Base-by-base conservation (phyloP, 2,113 vertebrate genomes). In the Strix aluco region DNA sequence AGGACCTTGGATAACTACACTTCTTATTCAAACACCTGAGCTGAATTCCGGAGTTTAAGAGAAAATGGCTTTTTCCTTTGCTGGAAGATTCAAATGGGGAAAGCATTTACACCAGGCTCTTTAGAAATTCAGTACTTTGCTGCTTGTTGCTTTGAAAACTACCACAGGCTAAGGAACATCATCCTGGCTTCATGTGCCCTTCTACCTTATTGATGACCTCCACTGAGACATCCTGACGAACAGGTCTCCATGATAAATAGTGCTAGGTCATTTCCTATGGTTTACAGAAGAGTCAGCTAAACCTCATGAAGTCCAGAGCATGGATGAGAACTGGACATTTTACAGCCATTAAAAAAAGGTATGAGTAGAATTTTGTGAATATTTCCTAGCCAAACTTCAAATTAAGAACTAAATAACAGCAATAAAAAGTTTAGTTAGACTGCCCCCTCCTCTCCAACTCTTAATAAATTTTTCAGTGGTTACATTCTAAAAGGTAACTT, bases 341-440 rank as follows among this genome's bases (percentile, higher is more conserved):
- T 70, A 32, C 6, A 59, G 32, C 23, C 25, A 4, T 62, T 78
- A 44, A 46, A 92, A 78, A 5, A 52, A 70, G 46, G 58, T 44
- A 78, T 3, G 47, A 83, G 59, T 26, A 52, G 22, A 51, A 15
- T 58, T 97, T 71, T 73, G 77, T 21, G 69, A 18, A 30, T 47
- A 18, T 74, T 88, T 89, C n/a, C 80, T 29, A 81, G 59, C 59
- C 69, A 93, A 86, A 6, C 5, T 38, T 85, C 63, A 71, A 66
- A 89, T 81, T 62, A 79, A 59, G 70, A n/a, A 6, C 42, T 63
- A 74, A 95, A 91, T 67, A 93, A 67, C 9, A n/a, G n/a, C 54
- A 77, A 91, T 84, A 74, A 94, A 94, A 82, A 74, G 10, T 14
- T 79, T 92, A 57, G 49, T 71, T 94, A 70, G 40, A 70, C 51